phyloP scores from a whole-genome alignment of 2,888 invertebrate species.

The Rhingia rostrata region DNA sequence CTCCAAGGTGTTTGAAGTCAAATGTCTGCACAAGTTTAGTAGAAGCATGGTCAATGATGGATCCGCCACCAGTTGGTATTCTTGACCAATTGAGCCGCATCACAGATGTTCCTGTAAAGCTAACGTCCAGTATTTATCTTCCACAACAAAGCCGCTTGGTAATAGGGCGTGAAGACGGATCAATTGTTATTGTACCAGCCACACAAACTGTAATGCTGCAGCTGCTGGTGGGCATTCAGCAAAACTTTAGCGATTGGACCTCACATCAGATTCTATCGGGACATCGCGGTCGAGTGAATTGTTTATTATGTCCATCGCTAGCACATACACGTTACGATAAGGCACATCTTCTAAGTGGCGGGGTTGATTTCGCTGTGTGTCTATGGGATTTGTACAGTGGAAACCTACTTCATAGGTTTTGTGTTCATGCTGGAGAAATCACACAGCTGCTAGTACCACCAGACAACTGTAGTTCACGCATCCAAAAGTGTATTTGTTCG shows the following conservation, averaged over 20 bases:
- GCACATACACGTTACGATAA: constrained; percentile 93
- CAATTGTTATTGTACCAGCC: constrained; percentile 97
- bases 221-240: constrained; percentile 93
- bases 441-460: constrained; percentile 97
- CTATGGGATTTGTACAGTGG: constrained; percentile 97
- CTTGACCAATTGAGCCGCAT: constrained; percentile 93
- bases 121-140: constrained; percentile 97
- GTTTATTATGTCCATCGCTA: constrained; percentile 96
- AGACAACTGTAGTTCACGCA: constrained; percentile 92
- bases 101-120: constrained; percentile 88
- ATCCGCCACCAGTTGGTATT: constrained; percentile 94
- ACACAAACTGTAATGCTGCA: constrained; percentile 97
- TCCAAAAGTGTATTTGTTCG: constrained; percentile 97
- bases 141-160: constrained; percentile 96
- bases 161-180: constrained; percentile 97
- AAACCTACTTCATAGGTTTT: constrained; percentile 94
- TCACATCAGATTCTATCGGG: constrained; percentile 93
- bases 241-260: constrained; percentile 90
- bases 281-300: constrained; percentile 96
- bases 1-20: constrained; percentile 87
- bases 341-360: constrained; percentile 95
- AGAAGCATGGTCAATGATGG: constrained; percentile 94
- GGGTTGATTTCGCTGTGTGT: constrained; percentile 97
- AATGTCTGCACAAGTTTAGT: constrained; percentile 91
- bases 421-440: constrained; percentile 98